Evolutionary conservation across 2,888 invertebrate species (phyloP), one percentile per base, ranked within the genome.

Genomic region (Acleris sparsana): DNA sequence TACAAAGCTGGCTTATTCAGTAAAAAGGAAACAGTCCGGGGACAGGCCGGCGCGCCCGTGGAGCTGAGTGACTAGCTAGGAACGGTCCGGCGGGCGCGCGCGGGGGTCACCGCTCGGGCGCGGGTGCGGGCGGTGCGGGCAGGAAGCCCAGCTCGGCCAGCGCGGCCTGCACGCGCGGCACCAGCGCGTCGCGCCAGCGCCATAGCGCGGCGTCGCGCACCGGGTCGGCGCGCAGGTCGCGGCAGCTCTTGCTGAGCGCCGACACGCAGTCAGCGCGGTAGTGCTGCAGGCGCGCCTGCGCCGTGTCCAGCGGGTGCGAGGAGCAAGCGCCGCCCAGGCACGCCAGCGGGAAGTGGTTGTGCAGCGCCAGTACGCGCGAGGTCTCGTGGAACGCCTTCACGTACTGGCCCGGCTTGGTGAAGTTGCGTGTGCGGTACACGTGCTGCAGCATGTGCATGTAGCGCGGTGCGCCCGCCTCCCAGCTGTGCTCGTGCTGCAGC

Each of bases 371-470:
- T 60, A 97, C 97, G 76, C 96, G 95, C 78, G 97, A 97, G 43
- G 98, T 97, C 89, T 97, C 97, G 88, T 98, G 98, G 93, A 98
- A 98, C 86, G 98, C 97, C 89, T 98, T 98, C 72, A 98, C 96
- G 89, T 97, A 98, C 87, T 97, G 97, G 75, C 97, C 97, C 6
- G 97, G 97, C 86, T 97, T 97, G 7, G 98, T 98, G 89, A 97
- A 98, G 90, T 98, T 98, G 82, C 95, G 95, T 72, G 97, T 96
- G 63, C 98, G 94, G 85, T 97, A 97, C 53, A 97, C 97, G 89
- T 98, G 97, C 87, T 97, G 97, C 82, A 98, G 85, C 98, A 98
- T 98, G 88, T 98, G 98, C 96, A 98, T 95, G 85, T 98, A 97
- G 76, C 94, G 94, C 67, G 97, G 97, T 75, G 96, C 95, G 77